A percentile compares a stretch with the other conserved stretches of the same genome.
phyloP scores from a whole-genome alignment of 2,888 invertebrate species.

The Epistrophe eligans region DNA sequence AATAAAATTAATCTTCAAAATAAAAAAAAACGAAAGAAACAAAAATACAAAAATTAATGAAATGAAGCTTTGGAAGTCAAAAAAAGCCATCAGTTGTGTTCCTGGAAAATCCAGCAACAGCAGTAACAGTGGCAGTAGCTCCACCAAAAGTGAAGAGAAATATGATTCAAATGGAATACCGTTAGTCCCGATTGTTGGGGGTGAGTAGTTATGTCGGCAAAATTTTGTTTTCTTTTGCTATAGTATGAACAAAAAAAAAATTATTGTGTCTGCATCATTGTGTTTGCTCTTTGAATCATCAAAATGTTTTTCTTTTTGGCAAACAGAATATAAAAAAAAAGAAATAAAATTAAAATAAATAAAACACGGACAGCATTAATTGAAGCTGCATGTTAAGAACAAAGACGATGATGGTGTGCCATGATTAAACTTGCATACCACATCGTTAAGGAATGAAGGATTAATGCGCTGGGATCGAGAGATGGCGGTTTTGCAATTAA shows the following conservation, averaged over 20 bases:
- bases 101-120: constrained; percentile 80
- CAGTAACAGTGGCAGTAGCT: constrained; percentile 76
- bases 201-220: constrained; percentile 78
- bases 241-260: not conserved
- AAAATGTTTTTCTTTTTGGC: constrained; percentile 21
- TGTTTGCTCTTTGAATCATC: constrained; percentile 37
- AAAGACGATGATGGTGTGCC: constrained; percentile 45
- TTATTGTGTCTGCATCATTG: constrained; percentile 56
- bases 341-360: constrained; percentile 17
- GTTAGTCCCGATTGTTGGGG: constrained; percentile 82
- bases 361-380: constrained; percentile 62
- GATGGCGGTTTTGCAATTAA: constrained; percentile 62
- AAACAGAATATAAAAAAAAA: constrained; percentile 6
- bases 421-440: constrained; percentile 26
- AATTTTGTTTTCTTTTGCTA: constrained; percentile 52
- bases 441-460: constrained; percentile 29
- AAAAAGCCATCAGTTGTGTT: constrained; percentile 83
- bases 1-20: constrained; percentile 55
- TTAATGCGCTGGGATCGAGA: constrained; percentile 41
- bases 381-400: constrained; percentile 59
- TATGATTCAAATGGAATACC: constrained; percentile 80
- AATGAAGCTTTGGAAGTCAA: constrained; percentile 84
- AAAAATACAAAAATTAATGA: constrained; percentile 37
- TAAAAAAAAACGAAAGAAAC: constrained; percentile 10
- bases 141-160: constrained; percentile 80